These are phyloP conservation scores for Phyto melanocephala DNA, from an alignment of 2,888 invertebrate genomes.

Conservation along the genomic window DNA sequence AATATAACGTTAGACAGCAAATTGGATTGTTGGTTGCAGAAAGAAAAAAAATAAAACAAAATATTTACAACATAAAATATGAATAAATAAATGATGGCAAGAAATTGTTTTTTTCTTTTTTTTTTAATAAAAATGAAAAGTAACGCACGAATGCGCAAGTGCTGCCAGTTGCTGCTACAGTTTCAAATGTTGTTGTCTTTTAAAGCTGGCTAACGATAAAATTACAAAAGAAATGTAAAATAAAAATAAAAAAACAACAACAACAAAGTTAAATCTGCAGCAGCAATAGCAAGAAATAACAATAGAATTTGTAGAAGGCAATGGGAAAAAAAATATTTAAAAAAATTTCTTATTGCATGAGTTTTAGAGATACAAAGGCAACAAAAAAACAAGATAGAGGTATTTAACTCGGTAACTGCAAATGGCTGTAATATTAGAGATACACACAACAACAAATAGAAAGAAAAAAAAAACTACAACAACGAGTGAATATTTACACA, in stretches of 20 bases:
- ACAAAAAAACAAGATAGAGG: neutral
- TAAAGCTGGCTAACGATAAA: slow-evolving; percentile 38
- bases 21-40: neutral
- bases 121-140: slow-evolving; percentile 35
- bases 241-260: neutral
- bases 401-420: neutral
- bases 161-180: slow-evolving; percentile 37
- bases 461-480: neutral
- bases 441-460: neutral
- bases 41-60: slow-evolving; percentile 1
- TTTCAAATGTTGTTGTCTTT: slow-evolving; percentile 29
- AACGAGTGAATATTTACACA: slow-evolving; percentile 32
- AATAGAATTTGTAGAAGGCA: slow-evolving; percentile 20
- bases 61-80: slow-evolving; percentile 21
- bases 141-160: slow-evolving; percentile 65
- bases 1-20: slow-evolving; percentile 41
- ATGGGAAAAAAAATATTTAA: neutral
- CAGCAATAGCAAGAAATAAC: slow-evolving; percentile 32
- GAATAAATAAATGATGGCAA: slow-evolving; percentile 23
- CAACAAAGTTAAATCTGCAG: neutral
- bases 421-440: slow-evolving; percentile 32
- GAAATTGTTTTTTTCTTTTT: neutral
- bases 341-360: slow-evolving; percentile 1
- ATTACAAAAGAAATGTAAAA: slow-evolving; percentile 15
- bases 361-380: slow-evolving; percentile 16